Conservation (phyloP, 2,888 invertebrate species). For the Lasioglossum malachurum region DNA sequence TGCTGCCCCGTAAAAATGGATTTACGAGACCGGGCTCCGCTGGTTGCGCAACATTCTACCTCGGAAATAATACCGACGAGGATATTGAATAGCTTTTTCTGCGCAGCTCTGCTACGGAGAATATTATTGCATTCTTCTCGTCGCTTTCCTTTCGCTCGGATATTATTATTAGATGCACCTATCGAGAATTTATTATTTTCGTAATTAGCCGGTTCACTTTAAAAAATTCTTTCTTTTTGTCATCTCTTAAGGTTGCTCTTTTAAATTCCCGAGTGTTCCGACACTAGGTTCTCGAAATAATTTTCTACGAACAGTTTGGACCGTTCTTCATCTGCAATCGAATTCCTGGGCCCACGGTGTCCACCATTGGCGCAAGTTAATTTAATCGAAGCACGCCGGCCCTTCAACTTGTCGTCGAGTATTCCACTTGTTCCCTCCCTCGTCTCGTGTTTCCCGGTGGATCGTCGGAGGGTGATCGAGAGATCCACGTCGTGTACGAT, state of each 20-base stretch:
- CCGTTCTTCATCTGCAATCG: neutral
- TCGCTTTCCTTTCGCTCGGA: neutral
- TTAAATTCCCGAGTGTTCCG: neutral
- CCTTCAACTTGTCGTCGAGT: neutral
- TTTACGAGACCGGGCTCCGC: slow-evolving; percentile 33
- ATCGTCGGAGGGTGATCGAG: slow-evolving; percentile 20
- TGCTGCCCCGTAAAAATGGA: slow-evolving; percentile 30
- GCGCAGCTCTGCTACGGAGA: neutral
- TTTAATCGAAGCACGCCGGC: neutral
- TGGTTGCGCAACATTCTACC: slow-evolving; percentile 8
- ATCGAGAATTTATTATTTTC: neutral
- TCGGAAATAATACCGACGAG: neutral
- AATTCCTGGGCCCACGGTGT: neutral
- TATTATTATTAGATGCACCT: neutral
- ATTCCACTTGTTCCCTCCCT: neutral
- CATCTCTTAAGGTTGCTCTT: neutral
- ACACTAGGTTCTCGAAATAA: neutral
- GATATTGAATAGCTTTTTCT: slow-evolving; percentile 3
- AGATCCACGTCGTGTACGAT: slow-evolving; percentile 26
- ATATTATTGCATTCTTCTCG: neutral
- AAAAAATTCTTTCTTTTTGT: neutral
- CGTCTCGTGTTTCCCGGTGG: slow-evolving; percentile 5
- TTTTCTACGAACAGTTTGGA: neutral
- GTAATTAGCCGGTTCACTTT: neutral
- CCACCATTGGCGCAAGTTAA: neutral